Base-by-base conservation (phyloP, 2,888 invertebrate species). In the Callyntrura guangdongensis region DNA sequence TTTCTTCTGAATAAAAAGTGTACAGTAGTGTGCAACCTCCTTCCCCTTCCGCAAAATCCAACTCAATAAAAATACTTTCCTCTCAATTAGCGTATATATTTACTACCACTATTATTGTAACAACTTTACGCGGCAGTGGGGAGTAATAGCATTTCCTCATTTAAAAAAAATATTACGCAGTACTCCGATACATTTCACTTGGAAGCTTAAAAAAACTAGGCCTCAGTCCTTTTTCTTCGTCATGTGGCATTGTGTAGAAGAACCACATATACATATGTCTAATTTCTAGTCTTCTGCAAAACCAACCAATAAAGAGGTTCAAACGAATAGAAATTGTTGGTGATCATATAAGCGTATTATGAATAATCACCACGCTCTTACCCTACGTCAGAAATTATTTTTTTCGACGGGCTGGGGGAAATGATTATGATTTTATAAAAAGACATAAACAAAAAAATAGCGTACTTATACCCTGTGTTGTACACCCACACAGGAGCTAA, bases 11-110 rank as follows among this genome's bases (percentile, higher is more conserved):
- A 69, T 14, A 49, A 17, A n/a, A 59, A 36, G 9, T n/a, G 25
- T 56, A 17, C 8, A 69, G 53, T 49, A 45, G 72, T 74, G 69
- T 47, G 12, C 61, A 81, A 82, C 72, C 86, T 86, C 82, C 85
- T 90, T 90, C 90, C 90, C 86, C 82, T 90, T 90, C 90, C 90
- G 90, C 67, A 89, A 85, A 53, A 67, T 27, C 1, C 27, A 20
- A 74, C 74, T 69, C 22, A 84, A 45, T 67, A 67, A 64, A 86
- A 64, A 72, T 69, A 84, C 67, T 25, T 82, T 64, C 22, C 82
- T 64, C 64, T 82, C 45, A 36, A 36, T 36, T 36, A 36, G 36
- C 36, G 36, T 36, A 36, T 6, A 36, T 36, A 36, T 36, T 36
- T 45, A 79, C 25, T 25, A 79, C 14, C 17, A 22, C 8, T 74